Evolutionary conservation across 2,888 invertebrate species (phyloP), one percentile per base, ranked within the genome.

Genomic region (Adineta ricciae): DNA sequence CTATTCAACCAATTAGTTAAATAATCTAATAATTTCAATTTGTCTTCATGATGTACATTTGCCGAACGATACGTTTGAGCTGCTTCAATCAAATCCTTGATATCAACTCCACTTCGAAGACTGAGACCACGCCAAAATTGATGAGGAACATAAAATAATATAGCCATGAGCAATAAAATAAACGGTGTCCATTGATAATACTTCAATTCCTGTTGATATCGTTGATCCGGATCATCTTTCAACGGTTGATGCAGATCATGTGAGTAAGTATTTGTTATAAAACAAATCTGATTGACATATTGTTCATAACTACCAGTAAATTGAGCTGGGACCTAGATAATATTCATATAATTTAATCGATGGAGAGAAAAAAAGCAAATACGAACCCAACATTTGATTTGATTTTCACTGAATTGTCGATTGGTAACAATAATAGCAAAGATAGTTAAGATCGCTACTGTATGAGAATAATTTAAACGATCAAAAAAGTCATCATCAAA

Each of bases 161-260:
- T 52, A n/a, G 85, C 85, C 82, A 83, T 83, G 38, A 85, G 41
- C 21, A 85, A 32, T 24, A 85, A 41, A 14, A 85, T 85, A 56
- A 85, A 85, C 73, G 85, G 85, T 82, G 83, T 85, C 85, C 85
- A 85, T 84, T 85, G 85, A 50, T 85, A 85, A 52, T 85, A 85
- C 49, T 85, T 85, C 8, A 85, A 38, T 82, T 85, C 84, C 24
- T 41, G 24, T 11, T 78, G 41, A 78, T 78, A 41, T n/a, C 78
- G 78, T 78, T 9, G 11, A n/a, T 24, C 9, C 11, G n/a, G 9
- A 78, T 78, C 78, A 41, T 78, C 78, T n/a, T 38, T 24, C 41
- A 78, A n/a, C 1, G n/a, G 5, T 41, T 78, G 41, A 78, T 78
- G 41, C 38, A 78, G 38, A 78, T 78, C 78, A 41, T 41, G 41